Evolutionary conservation across 2,797 vertebrate species (phyloP).

Genomic region (Rhinophrynus dorsalis): DNA sequence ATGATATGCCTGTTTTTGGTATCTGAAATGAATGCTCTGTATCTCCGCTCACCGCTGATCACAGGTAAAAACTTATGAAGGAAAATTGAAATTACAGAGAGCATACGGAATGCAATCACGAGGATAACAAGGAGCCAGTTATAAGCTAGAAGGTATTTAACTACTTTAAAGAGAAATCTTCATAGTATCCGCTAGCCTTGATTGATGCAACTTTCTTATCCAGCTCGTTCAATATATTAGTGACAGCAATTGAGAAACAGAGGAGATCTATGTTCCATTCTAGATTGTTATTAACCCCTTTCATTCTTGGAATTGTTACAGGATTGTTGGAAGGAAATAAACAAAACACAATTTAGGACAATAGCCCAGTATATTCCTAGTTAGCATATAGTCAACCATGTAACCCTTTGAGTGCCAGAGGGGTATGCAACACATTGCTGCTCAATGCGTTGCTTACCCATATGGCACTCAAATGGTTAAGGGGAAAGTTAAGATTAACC

Average conservation of each 20-base stretch:
- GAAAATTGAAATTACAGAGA: constrained; percentile 51
- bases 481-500: no score
- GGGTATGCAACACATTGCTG: no score
- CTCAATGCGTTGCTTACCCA: no score
- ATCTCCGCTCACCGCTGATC: constrained; percentile 49
- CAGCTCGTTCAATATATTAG: constrained; percentile 14
- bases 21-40: constrained; percentile 46
- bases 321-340: background rate
- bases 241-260: constrained; percentile 7
- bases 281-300: background rate
- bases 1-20: constrained; percentile 47
- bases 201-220: constrained; percentile 39
- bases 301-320: background rate
- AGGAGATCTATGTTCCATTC: background rate
- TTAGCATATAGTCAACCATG: no score
- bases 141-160: constrained; percentile 45
- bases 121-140: constrained; percentile 47
- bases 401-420: no score
- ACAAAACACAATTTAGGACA: no score
- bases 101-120: constrained; percentile 50
- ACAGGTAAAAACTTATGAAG: constrained; percentile 51
- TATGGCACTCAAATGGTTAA: no score
- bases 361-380: no score
- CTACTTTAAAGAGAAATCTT: constrained; percentile 49
- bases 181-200: constrained; percentile 41